Conservation (phyloP, 2,113 vertebrate species). For the Tachysurus fulvidraco region DNA sequence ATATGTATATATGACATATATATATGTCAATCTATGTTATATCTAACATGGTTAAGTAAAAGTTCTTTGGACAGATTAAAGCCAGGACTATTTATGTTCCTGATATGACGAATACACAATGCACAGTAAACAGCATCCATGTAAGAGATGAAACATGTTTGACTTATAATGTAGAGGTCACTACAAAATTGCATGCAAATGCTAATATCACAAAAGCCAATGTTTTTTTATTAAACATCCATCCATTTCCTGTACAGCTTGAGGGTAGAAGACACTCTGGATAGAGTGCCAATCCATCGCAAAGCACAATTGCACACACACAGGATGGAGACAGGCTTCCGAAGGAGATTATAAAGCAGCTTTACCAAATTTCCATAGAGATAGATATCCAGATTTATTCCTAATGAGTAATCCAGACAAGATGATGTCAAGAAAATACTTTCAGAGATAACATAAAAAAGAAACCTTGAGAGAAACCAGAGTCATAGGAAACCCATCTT, state of each 20-base stretch:
- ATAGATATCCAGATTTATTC: neutral
- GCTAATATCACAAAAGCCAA: too few relatives aligned
- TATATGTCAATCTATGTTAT: neutral
- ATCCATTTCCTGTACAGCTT: too few relatives aligned
- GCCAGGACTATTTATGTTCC: neutral
- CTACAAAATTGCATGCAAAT: too few relatives aligned
- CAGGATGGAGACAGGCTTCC: neutral
- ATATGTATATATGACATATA: neutral
- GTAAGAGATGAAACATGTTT: neutral
- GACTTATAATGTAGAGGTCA: neutral
- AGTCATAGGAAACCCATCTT: neutral
- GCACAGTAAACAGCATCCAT: neutral
- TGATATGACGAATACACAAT: neutral
- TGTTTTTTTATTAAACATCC: too few relatives aligned
- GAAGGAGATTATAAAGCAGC: neutral
- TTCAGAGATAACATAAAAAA: neutral
- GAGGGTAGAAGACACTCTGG: too few relatives aligned
- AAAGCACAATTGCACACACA: too few relatives aligned
- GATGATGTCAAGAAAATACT: neutral
- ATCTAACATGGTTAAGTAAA: neutral
- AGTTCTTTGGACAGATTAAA: neutral
- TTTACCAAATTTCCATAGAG: neutral
- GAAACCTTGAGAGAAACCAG: neutral
- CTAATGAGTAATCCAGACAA: neutral
- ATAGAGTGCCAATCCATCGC: too few relatives aligned